Percentiles rank a stretch among this genome's conserved stretches.
phyloP scores from a whole-genome alignment of 1,140 invertebrate species.

The Armadillidium nasatum region DNA sequence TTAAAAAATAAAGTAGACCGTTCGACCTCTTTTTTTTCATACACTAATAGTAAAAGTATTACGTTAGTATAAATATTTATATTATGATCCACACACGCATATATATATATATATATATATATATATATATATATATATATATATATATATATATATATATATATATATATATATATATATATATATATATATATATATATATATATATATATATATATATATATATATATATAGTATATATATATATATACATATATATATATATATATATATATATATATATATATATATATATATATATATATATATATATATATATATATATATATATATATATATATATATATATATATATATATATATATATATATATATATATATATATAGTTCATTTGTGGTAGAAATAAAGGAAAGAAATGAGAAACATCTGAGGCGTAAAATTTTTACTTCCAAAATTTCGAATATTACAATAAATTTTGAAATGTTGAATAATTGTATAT shows the following conservation, averaged over 20 bases:
- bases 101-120: constrained; percentile 15
- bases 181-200: constrained; percentile 11
- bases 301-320: background rate
- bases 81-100: background rate
- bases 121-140: constrained; percentile 15
- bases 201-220: constrained; percentile 15
- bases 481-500: too few relatives aligned
- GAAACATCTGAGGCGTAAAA: too few relatives aligned
- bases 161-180: constrained; percentile 15
- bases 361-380: background rate
- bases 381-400: too few relatives aligned
- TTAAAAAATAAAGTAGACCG: too few relatives aligned
- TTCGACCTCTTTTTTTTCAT: too few relatives aligned
- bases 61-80: too few relatives aligned
- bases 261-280: background rate
- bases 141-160: constrained; percentile 11
- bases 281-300: background rate
- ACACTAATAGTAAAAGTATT: too few relatives aligned
- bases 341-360: background rate
- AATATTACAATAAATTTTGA: too few relatives aligned
- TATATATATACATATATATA: background rate
- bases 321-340: background rate
- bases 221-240: background rate
- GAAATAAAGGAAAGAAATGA: too few relatives aligned
- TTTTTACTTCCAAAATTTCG: too few relatives aligned